A percentile compares a stretch with the other conserved stretches of the same genome.
These are phyloP conservation scores for Arbacia lixula DNA, from an alignment of 53 echinoderm and acorn worm species.

Conservation along the genomic window DNA sequence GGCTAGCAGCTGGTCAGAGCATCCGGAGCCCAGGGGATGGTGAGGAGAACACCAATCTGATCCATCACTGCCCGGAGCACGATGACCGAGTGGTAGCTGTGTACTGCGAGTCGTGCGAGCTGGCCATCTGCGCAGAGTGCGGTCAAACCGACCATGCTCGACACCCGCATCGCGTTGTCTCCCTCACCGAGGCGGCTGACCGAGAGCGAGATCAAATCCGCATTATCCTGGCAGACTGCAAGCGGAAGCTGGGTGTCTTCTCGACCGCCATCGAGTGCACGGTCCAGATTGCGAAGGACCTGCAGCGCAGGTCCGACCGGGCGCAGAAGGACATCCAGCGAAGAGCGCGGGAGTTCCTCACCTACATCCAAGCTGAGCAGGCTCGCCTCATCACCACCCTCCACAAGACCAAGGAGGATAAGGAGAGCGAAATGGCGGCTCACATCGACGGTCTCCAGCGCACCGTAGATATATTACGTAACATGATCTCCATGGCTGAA, in stretches of 20 bases:
- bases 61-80: slow-evolving; percentile 75
- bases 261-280: slow-evolving; percentile 95
- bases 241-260: slow-evolving; percentile 86
- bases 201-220: slow-evolving; percentile 83
- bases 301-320: slow-evolving; percentile 82
- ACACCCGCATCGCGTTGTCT: slow-evolving; percentile 76
- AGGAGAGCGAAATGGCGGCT: slow-evolving; percentile 95
- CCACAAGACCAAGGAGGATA: slow-evolving; percentile 85
- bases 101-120: slow-evolving; percentile 83
- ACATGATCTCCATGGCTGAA: slow-evolving; percentile 88
- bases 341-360: slow-evolving; percentile 67
- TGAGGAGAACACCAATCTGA: slow-evolving; percentile 51
- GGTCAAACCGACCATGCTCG: slow-evolving; percentile 77
- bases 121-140: slow-evolving; percentile 79
- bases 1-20: slow-evolving; percentile 83
- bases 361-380: slow-evolving; percentile 73
- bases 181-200: slow-evolving; percentile 77
- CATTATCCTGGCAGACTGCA: slow-evolving; percentile 77
- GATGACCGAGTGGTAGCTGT: slow-evolving; percentile 64
- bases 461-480: slow-evolving; percentile 81
- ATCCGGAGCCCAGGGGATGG: slow-evolving; percentile 63
- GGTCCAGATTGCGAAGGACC: slow-evolving; percentile 88
- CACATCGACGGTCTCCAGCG: slow-evolving; percentile 90
- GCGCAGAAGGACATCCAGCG: slow-evolving; percentile 88
- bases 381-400: slow-evolving; percentile 74